Percentiles rank a stretch among this genome's conserved stretches.
phyloP scores from a whole-genome alignment of 2,888 invertebrate genomes.

The Xestia c-nigrum region DNA sequence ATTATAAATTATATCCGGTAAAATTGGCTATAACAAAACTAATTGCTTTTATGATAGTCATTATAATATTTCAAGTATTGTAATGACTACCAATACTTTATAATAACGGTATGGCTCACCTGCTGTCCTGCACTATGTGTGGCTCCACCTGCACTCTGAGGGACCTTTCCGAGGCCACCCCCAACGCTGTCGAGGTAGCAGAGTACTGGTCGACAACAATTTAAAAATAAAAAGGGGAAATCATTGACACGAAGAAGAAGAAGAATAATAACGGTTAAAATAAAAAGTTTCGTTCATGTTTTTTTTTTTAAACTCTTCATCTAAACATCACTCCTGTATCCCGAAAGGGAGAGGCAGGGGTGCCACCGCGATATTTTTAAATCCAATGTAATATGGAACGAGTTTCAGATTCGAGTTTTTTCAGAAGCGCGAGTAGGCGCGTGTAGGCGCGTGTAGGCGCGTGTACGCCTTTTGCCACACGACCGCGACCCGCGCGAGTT shows the following conservation, averaged over 20 bases:
- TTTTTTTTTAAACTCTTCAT: neutral
- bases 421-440: too few species aligned
- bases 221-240: too few species aligned
- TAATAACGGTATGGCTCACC: neutral
- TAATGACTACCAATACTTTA: neutral
- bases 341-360: neutral
- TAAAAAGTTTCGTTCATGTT: neutral
- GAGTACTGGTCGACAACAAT: too few species aligned
- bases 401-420: neutral
- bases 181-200: too few species aligned
- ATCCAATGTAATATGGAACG: neutral
- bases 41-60: neutral
- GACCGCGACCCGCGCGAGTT: too few species aligned
- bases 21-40: neutral
- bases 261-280: neutral
- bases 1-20: neutral
- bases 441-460: too few species aligned
- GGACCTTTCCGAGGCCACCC: too few species aligned
- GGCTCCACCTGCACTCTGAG: too few species aligned
- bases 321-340: neutral
- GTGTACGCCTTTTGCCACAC: too few species aligned
- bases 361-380: too few species aligned
- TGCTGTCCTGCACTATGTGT: too few species aligned
- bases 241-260: too few species aligned
- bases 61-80: neutral